Conservation (phyloP, 2,113 vertebrate genomes). For the Centrocercus urophasianus region DNA sequence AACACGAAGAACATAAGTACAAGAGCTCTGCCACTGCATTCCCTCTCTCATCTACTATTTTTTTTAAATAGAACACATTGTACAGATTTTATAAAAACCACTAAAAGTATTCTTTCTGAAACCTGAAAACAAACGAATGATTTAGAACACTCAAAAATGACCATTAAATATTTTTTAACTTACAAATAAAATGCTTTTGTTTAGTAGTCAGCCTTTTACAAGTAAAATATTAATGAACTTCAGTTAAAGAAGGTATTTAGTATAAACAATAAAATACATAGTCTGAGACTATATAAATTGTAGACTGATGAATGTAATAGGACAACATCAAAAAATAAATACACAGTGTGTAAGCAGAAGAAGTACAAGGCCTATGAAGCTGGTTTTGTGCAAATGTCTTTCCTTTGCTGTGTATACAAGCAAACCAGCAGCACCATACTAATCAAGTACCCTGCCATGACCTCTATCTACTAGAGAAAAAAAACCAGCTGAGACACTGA, state of each 20-base stretch:
- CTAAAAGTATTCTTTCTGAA: neutral
- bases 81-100: slow-evolving; percentile 11
- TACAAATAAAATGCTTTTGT: neutral
- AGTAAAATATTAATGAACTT: neutral
- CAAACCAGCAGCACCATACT: neutral
- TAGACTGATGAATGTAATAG: neutral
- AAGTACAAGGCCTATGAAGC: neutral
- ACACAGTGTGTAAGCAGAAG: neutral
- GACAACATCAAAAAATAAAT: neutral
- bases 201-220: neutral
- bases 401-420: neutral
- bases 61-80: neutral
- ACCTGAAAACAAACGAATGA: slow-evolving; percentile 7
- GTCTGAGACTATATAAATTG: neutral
- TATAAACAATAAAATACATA: neutral
- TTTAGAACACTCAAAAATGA: neutral
- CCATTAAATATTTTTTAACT: slow-evolving; percentile 24
- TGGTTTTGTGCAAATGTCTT: neutral
- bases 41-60: neutral
- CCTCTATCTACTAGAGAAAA: neutral
- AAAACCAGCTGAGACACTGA: neutral
- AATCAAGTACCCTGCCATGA: neutral
- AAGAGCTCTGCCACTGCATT: slow-evolving; percentile 7
- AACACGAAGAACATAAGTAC: neutral
- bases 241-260: neutral